These are phyloP conservation scores for Epizoanthus stellaris DNA, from an alignment of 92 coral and sea anemone genomes.

Conservation along the genomic window DNA sequence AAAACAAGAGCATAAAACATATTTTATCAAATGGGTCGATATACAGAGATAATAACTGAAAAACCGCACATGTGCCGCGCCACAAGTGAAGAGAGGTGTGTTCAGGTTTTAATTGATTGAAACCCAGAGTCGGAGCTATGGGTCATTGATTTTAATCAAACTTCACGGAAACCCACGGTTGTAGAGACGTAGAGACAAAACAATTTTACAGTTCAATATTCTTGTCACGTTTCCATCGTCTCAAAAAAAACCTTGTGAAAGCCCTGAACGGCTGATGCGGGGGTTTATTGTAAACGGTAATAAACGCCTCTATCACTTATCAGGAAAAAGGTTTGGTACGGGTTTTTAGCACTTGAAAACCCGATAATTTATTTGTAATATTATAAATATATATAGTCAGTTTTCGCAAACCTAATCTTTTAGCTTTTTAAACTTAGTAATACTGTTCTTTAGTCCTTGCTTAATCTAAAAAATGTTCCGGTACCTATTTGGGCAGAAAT, in stretches of 20 bases:
- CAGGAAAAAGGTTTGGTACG: too few species aligned
- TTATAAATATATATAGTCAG: too few species aligned
- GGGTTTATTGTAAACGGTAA: too few species aligned
- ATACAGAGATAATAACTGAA: not conserved
- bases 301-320: too few species aligned
- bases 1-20: not conserved
- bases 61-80: not conserved
- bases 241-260: not conserved
- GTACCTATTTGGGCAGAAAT: too few species aligned
- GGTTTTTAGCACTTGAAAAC: too few species aligned
- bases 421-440: too few species aligned
- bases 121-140: conserved; percentile 21
- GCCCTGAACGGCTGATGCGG: too few species aligned
- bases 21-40: conserved; percentile 1
- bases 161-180: not conserved
- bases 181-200: conserved; percentile 19
- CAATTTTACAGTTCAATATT: conserved; percentile 13
- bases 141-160: conserved; percentile 34
- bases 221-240: conserved; percentile 22
- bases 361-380: too few species aligned
- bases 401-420: too few species aligned
- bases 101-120: conserved; percentile 13
- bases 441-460: too few species aligned
- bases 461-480: too few species aligned
- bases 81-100: conserved; percentile 1